A percentile compares a stretch with the other conserved stretches of the same genome.
phyloP scores from a whole-genome alignment of 2,113 vertebrate genomes.

The Paracanthobrama guichenoti region DNA sequence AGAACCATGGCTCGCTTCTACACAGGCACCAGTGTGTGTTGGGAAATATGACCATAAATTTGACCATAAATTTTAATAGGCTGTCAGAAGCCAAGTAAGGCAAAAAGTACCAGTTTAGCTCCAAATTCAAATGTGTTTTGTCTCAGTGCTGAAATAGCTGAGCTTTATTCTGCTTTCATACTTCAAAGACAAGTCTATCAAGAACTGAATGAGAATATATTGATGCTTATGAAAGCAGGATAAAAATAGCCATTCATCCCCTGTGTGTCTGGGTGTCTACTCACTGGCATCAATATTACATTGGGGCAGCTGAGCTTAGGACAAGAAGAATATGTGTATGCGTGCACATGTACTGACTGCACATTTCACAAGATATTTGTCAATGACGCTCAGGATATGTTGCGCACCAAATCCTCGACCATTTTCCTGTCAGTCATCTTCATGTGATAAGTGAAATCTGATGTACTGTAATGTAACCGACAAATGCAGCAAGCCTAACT shows the following conservation, averaged over 20 bases:
- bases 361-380: too few species aligned
- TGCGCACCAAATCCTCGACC: too few species aligned
- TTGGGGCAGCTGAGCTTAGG: slow-evolving; percentile 18
- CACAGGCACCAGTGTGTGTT: slow-evolving; percentile 4
- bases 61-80: neutral
- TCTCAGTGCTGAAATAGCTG: neutral
- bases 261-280: slow-evolving; percentile 9
- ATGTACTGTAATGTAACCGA: too few species aligned
- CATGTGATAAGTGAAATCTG: too few species aligned
- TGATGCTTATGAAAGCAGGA: slow-evolving; percentile 32
- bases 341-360: neutral
- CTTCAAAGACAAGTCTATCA: slow-evolving; percentile 4
- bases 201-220: slow-evolving; percentile 39
- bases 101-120: neutral
- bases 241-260: slow-evolving; percentile 33
- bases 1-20: slow-evolving; percentile 18
- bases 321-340: neutral
- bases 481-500: too few species aligned
- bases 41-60: neutral
- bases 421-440: too few species aligned
- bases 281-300: slow-evolving; percentile 41
- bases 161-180: neutral
- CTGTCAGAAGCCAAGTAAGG: neutral
- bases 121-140: neutral
- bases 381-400: too few species aligned